Percentiles rank a stretch among this genome's conserved stretches.
phyloP scores from a whole-genome alignment of 64 coral and sea anemone species.

The Pocillopora verrucosa region DNA sequence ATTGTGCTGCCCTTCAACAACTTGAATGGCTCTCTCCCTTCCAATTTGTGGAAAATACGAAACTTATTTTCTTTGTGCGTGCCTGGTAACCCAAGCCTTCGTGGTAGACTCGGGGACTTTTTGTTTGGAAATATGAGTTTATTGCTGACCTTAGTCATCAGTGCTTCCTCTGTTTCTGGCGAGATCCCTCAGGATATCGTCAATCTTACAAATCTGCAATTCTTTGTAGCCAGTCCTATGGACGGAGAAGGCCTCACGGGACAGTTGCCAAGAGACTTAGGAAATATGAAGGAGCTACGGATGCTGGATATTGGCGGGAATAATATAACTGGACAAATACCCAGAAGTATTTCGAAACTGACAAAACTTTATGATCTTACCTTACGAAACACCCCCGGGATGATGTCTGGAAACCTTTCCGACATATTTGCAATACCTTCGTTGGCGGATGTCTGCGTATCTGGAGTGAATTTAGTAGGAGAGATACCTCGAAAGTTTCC shows the following conservation, averaged over 20 bases:
- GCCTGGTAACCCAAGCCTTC: background rate
- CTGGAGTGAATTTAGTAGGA: slow-evolving; percentile 32
- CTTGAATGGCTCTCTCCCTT: background rate
- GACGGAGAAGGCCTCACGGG: background rate
- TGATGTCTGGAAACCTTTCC: slow-evolving; percentile 20
- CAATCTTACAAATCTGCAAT: background rate
- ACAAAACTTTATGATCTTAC: background rate
- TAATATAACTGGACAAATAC: slow-evolving; percentile 14
- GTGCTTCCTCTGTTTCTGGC: background rate
- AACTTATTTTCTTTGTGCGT: slow-evolving; percentile 1
- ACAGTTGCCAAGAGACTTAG: background rate
- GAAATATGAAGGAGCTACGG: slow-evolving; percentile 23
- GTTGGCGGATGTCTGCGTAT: background rate
- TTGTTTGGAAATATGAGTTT: slow-evolving; percentile 28
- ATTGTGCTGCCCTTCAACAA: background rate
- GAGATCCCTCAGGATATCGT: background rate
- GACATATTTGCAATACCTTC: slow-evolving; percentile 20
- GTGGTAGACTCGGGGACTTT: background rate
- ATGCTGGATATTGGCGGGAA: background rate
- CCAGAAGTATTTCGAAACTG: slow-evolving; percentile 1
- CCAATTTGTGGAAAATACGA: background rate
- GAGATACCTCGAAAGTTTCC: slow-evolving; percentile 8
- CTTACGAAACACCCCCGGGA: background rate
- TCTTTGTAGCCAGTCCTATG: background rate
- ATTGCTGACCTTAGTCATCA: background rate